Evolutionary conservation across 2,113 vertebrate species (phyloP).

Genomic region (Sterna hirundo): DNA sequence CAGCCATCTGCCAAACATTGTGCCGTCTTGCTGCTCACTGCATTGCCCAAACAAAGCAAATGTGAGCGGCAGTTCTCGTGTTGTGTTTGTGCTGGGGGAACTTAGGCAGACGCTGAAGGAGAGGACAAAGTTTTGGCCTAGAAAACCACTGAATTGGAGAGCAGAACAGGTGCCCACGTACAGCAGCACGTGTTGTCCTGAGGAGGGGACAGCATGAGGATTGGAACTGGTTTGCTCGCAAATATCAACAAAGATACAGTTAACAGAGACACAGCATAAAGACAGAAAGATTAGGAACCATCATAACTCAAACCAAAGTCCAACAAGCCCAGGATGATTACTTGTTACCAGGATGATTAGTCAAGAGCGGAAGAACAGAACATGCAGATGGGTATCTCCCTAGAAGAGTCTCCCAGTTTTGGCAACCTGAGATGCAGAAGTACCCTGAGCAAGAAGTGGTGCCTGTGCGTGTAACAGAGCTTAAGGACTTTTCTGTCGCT

Average conservation of each 20-base stretch:
- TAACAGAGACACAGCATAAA: neutral
- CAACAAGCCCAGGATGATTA: neutral
- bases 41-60: neutral
- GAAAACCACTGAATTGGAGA: neutral
- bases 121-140: neutral
- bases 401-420: neutral
- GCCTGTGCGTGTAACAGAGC: neutral
- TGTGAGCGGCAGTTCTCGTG: neutral
- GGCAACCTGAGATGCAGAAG: neutral
- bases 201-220: neutral
- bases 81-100: neutral
- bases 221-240: neutral
- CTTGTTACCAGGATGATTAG: neutral
- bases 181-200: neutral
- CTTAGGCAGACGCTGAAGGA: neutral
- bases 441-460: neutral
- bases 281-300: neutral
- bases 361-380: neutral
- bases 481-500: neutral
- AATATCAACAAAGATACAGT: neutral
- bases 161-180: neutral
- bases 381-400: neutral
- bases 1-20: neutral
- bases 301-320: neutral
- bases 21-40: neutral